Evolutionary conservation across 2,888 invertebrate genomes (phyloP).

Genomic region (Philereme transversata): DNA sequence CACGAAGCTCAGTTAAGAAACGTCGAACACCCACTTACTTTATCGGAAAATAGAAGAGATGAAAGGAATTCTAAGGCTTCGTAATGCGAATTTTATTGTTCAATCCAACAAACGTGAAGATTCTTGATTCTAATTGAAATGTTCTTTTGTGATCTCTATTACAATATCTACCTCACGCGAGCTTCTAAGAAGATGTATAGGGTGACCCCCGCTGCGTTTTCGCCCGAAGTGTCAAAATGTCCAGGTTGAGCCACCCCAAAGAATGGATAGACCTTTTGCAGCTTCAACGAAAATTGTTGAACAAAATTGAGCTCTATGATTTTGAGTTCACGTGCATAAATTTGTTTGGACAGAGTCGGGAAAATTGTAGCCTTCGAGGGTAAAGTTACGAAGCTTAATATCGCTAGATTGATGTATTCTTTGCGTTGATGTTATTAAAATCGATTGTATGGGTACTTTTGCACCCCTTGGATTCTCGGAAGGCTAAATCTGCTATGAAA

Average conservation of each 20-base stretch:
- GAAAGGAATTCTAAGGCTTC: conserved; percentile 5
- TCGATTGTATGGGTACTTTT: conserved; percentile 65
- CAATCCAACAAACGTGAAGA: conserved; percentile 22
- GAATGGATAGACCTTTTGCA: conserved; percentile 19
- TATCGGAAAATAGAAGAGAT: conserved; percentile 4
- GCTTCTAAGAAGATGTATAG: conserved; percentile 75
- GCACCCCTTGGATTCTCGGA: conserved; percentile 68
- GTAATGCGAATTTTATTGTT: conserved; percentile 25
- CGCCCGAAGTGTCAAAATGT: conserved; percentile 82
- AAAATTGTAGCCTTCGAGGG: conserved; percentile 23
- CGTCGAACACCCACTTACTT: background rate
- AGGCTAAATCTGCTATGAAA: conserved; percentile 59
- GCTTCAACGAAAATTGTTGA: conserved; percentile 3
- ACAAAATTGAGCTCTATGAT: conserved; percentile 17
- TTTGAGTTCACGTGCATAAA: conserved; percentile 2
- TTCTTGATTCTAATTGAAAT: conserved; percentile 63
- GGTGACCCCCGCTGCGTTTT: conserved; percentile 75
- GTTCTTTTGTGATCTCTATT: conserved; percentile 68
- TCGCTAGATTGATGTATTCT: conserved; percentile 65
- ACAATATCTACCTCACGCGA: conserved; percentile 63
- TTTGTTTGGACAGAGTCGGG: conserved; percentile 4
- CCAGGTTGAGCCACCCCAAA: conserved; percentile 67
- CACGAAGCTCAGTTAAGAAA: background rate
- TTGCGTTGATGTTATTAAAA: conserved; percentile 56
- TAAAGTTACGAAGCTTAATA: conserved; percentile 64